Evolutionary conservation across 2,797 vertebrate genomes (phyloP).

Genomic region (Cichlasoma orientale): DNA sequence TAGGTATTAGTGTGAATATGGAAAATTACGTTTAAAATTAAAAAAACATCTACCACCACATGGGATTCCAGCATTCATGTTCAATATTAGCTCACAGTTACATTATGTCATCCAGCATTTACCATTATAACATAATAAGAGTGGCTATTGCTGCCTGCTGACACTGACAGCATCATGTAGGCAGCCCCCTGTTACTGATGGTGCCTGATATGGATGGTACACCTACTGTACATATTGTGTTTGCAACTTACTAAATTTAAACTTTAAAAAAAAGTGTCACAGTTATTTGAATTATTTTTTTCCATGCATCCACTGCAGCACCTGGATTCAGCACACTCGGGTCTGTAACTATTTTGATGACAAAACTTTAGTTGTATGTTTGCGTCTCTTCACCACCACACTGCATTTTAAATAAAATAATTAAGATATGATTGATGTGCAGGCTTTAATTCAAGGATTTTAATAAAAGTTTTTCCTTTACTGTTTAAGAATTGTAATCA

Average conservation of each 20-base stretch:
- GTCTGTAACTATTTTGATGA: too few species aligned
- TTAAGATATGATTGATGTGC: too few species aligned
- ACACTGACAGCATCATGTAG: not conserved
- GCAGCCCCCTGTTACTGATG: not conserved
- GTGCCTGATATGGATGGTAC: not conserved
- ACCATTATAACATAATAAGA: not conserved
- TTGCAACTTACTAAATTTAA: accelerated
- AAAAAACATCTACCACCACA: too few species aligned
- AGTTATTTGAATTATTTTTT: not conserved
- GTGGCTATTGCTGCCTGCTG: not conserved
- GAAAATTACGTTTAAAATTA: not conserved
- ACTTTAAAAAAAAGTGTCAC: not conserved
- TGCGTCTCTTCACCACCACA: too few species aligned
- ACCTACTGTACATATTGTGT: accelerated
- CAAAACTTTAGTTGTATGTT: too few species aligned
- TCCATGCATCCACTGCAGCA: too few species aligned
- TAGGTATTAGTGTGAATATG: not conserved
- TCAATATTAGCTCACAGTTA: not conserved
- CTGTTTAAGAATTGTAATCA: too few species aligned
- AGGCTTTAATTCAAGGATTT: too few species aligned
- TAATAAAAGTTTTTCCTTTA: too few species aligned
- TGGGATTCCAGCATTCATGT: not conserved
- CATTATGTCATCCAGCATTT: not conserved
- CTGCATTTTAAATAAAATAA: too few species aligned
- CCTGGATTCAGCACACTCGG: too few species aligned